Evolutionary conservation across 2,113 vertebrate genomes (phyloP).

Genomic region (Mastomys natalensis): DNA sequence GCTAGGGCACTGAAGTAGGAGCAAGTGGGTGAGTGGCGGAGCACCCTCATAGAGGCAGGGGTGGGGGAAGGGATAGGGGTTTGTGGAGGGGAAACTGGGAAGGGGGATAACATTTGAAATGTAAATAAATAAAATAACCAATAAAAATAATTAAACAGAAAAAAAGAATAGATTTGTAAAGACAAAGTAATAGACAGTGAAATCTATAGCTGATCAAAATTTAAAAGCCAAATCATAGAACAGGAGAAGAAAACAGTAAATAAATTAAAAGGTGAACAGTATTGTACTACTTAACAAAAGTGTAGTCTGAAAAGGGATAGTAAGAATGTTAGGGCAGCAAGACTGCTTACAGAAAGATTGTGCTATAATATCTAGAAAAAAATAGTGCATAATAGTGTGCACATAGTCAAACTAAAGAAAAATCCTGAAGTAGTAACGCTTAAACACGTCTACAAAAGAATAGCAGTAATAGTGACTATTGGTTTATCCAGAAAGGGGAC

Average conservation of each 20-base stretch:
- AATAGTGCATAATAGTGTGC: neutral
- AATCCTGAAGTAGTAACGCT: too few species aligned
- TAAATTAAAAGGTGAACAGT: neutral
- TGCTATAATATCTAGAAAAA: neutral
- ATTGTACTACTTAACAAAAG: neutral
- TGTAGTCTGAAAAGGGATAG: neutral
- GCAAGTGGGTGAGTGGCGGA: too few species aligned
- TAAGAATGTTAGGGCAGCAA: neutral
- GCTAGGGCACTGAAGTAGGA: too few species aligned
- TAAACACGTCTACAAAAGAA: neutral
- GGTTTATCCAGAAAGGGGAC: neutral
- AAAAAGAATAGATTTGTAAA: neutral
- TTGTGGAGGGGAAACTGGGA: too few species aligned
- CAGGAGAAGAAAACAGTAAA: neutral
- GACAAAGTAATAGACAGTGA: neutral
- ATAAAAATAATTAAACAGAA: too few species aligned
- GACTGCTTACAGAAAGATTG: neutral
- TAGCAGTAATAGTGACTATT: neutral
- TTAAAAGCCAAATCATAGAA: neutral
- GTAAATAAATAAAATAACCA: too few species aligned
- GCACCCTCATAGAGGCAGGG: too few species aligned
- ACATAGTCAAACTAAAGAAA: neutral
- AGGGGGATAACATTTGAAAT: too few species aligned
- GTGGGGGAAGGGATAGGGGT: too few species aligned
- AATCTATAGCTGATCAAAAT: neutral